Evolutionary conservation across 1,140 invertebrate genomes (phyloP).

Genomic region (Caligus rogercresseyi): DNA sequence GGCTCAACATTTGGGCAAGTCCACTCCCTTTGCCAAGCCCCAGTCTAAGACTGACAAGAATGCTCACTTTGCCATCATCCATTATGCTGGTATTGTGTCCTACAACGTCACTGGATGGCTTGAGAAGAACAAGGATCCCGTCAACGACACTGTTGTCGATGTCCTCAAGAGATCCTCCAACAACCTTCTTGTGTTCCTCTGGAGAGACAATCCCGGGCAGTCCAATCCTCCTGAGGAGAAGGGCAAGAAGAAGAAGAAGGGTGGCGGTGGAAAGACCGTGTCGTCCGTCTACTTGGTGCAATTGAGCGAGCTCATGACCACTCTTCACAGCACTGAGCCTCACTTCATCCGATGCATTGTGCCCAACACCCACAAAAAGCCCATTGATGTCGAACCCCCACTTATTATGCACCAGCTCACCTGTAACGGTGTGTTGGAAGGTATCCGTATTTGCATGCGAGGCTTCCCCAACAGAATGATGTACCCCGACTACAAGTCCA

Average conservation of each 20-base stretch:
- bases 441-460: conserved; percentile 99
- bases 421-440: conserved; percentile 99
- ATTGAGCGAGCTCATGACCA: conserved; percentile 34
- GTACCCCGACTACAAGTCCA: conserved; percentile 99
- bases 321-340: conserved; percentile 39
- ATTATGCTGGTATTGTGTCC: conserved; percentile 87
- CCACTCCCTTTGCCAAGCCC: conserved; percentile 88
- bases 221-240: conserved; percentile 41
- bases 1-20: conserved; percentile 96
- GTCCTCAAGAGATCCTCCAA: conserved; percentile 85
- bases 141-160: conserved; percentile 96
- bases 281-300: conserved; percentile 71
- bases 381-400: conserved; percentile 92
- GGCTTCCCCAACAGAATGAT: conserved; percentile 99
- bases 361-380: conserved; percentile 41
- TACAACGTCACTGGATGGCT: conserved; percentile 97
- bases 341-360: conserved; percentile 50
- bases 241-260: conserved; percentile 44
- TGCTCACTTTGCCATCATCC: conserved; percentile 93
- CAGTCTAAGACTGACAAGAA: conserved; percentile 59
- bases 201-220: conserved; percentile 81
- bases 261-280: conserved; percentile 44
- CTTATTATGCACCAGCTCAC: conserved; percentile 99
- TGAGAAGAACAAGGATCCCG: conserved; percentile 99
- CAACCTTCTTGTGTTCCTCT: conserved; percentile 71